Percentiles rank a stretch among this genome's conserved stretches.
These are phyloP conservation scores for Chironomus striatipennis DNA, from an alignment of 1,140 invertebrate species.

Conservation along the genomic window DNA sequence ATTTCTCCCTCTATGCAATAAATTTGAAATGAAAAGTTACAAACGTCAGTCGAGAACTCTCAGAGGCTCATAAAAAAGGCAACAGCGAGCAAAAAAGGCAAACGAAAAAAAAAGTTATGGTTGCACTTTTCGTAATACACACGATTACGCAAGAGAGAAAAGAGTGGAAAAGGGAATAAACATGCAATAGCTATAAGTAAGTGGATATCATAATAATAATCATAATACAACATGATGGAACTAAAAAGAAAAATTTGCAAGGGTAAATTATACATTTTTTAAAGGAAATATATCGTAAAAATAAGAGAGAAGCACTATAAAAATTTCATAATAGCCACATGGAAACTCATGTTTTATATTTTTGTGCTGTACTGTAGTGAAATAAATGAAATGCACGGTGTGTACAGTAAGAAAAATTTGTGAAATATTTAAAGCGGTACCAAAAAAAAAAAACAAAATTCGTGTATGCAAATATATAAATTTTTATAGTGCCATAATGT, in stretches of 20 bases:
- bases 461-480: constrained; percentile 7
- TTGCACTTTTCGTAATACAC: no score
- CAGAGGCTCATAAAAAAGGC: neutral
- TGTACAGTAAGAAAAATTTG: neutral
- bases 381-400: neutral
- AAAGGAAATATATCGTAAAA: constrained; percentile 8
- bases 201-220: no score
- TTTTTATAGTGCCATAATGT: constrained; percentile 9
- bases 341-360: neutral
- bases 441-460: neutral
- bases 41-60: neutral
- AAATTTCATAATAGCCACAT: constrained; percentile 11
- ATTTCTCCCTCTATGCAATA: neutral
- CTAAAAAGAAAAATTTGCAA: no score
- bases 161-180: no score
- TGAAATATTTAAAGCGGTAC: constrained; percentile 2
- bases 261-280: neutral
- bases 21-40: neutral
- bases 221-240: no score
- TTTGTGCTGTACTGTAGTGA: neutral
- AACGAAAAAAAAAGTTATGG: no score
- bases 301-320: constrained; percentile 3
- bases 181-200: no score
- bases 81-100: no score
- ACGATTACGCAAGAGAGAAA: no score